These are phyloP conservation scores for Cantharis flavilabris DNA, from an alignment of 2,888 invertebrate species.

Conservation along the genomic window DNA sequence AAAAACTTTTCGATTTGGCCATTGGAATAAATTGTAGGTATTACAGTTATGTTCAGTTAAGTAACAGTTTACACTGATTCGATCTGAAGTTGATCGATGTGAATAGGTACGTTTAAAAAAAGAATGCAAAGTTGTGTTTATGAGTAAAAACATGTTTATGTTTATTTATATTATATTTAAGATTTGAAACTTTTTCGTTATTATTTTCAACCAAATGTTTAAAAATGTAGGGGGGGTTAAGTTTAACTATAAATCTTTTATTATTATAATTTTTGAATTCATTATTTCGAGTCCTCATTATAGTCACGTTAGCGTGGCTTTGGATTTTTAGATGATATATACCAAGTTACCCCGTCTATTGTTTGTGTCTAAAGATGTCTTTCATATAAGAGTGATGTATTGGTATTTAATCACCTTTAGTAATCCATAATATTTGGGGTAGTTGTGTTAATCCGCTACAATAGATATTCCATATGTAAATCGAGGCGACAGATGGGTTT, in stretches of 20 bases:
- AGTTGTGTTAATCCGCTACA: slow-evolving; percentile 32
- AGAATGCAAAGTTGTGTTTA: neutral
- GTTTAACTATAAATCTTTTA: neutral
- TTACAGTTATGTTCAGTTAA: neutral
- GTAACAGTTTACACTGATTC: neutral
- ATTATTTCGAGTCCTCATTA: neutral
- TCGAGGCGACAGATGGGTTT: slow-evolving; percentile 35
- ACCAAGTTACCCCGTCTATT: neutral
- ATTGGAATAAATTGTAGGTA: neutral
- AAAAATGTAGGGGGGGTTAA: neutral
- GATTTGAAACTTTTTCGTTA: neutral
- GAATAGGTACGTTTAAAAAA: neutral
- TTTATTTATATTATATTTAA: neutral
- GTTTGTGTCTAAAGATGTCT: neutral
- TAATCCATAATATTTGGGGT: slow-evolving; percentile 17
- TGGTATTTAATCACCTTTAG: slow-evolving; percentile 35
- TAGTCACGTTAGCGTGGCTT: neutral
- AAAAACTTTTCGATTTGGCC: neutral
- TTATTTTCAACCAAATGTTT: no score
- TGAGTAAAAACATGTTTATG: neutral
- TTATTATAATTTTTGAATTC: neutral
- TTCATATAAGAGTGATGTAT: slow-evolving; percentile 25
- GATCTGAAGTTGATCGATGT: neutral
- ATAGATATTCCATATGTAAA: slow-evolving; percentile 32
- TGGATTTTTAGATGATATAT: neutral